Evolutionary conservation across 2,797 vertebrate genomes (phyloP).

Genomic region (Danio albolineatus): DNA sequence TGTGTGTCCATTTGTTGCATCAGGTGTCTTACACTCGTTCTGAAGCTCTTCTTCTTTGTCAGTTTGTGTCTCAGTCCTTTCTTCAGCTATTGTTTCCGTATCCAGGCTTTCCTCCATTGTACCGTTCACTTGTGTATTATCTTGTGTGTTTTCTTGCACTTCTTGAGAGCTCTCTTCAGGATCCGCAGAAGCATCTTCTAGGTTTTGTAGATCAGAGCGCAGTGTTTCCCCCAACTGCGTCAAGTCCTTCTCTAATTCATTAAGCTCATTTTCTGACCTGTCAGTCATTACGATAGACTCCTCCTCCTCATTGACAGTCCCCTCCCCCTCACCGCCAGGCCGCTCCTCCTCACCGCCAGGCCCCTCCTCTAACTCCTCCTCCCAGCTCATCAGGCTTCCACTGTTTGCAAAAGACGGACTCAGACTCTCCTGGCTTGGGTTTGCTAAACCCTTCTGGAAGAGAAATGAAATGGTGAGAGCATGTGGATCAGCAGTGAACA

Average conservation of each 20-base stretch:
- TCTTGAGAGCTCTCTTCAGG: slow-evolving; percentile 32
- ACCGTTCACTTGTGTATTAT: slow-evolving; percentile 20
- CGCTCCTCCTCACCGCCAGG: slow-evolving; percentile 62
- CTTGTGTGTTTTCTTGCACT: slow-evolving; percentile 2
- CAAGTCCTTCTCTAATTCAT: slow-evolving; percentile 30
- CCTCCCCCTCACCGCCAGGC: slow-evolving; percentile 53
- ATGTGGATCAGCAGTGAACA: not conserved
- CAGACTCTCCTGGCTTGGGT: slow-evolving; percentile 80
- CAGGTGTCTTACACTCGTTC: not conserved
- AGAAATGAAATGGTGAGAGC: slow-evolving; percentile 38
- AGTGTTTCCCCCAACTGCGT: not conserved
- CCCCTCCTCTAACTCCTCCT: slow-evolving; percentile 65
- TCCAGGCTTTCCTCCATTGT: not conserved
- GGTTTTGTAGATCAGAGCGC: slow-evolving; percentile 42
- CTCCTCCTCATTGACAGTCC: slow-evolving; percentile 56
- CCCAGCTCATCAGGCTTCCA: slow-evolving; percentile 80
- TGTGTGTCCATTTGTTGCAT: not conserved
- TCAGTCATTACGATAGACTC: slow-evolving; percentile 15
- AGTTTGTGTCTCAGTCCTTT: not conserved
- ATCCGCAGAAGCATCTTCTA: slow-evolving; percentile 37
- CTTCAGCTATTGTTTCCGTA: not conserved
- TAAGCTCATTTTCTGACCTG: slow-evolving; percentile 2
- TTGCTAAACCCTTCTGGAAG: slow-evolving; percentile 66
- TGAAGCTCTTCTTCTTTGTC: slow-evolving; percentile 16
- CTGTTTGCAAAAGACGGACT: slow-evolving; percentile 74